Percentiles rank a stretch among this genome's conserved stretches.
Evolutionary conservation across 2,797 vertebrate genomes (phyloP).

Genomic region (Nyctibius grandis): DNA sequence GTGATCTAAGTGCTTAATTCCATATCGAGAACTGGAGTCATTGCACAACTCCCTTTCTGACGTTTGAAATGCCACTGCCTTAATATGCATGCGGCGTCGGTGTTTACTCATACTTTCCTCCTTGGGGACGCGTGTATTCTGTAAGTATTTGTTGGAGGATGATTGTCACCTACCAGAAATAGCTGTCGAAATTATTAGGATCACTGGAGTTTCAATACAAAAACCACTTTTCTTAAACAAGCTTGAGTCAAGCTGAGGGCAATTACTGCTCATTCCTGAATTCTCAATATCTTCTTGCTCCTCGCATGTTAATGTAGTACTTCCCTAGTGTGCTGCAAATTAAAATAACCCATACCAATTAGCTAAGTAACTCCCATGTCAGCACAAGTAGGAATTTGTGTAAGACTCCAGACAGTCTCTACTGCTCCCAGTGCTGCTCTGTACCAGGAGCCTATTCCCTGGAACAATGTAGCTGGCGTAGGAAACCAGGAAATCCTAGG

Average conservation of each 20-base stretch:
- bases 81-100: not conserved
- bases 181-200: not conserved
- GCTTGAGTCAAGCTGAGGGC: not conserved
- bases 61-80: not conserved
- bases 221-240: not conserved
- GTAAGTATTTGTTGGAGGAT: not conserved
- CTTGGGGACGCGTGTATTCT: not conserved
- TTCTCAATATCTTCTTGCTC: not conserved
- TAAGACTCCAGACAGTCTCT: not conserved
- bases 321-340: not conserved
- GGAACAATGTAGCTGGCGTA: accelerated
- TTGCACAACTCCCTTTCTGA: conserved; percentile 7
- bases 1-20: not conserved
- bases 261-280: not conserved
- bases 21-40: not conserved
- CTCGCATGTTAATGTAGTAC: not conserved
- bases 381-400: not conserved
- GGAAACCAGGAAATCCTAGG: not conserved
- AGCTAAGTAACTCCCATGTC: not conserved
- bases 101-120: conserved; percentile 9
- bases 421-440: not conserved
- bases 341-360: not conserved
- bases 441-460: not conserved
- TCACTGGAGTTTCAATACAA: not conserved
- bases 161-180: not conserved